phyloP scores from a whole-genome alignment of 2,797 vertebrate genomes.

The Phylloscopus collybita region DNA sequence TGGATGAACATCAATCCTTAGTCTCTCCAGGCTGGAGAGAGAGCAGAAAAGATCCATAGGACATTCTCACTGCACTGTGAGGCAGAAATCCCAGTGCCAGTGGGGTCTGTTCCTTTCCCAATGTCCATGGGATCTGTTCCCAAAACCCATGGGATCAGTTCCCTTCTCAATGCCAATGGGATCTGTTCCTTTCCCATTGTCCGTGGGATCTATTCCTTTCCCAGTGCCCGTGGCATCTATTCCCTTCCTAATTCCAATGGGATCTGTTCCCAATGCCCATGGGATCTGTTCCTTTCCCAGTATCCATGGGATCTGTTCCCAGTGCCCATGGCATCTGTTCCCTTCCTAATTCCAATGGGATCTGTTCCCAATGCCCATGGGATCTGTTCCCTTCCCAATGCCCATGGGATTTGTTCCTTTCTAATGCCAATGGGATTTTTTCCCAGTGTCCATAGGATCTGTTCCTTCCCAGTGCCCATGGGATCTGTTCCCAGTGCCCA shows the following conservation, averaged over 20 bases:
- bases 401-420: too few relatives aligned
- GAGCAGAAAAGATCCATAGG: not conserved
- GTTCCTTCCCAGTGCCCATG: not conserved
- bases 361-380: too few relatives aligned
- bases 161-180: not conserved
- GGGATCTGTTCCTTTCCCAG: not conserved
- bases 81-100: not conserved
- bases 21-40: not conserved
- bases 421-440: too few relatives aligned
- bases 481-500: not conserved
- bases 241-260: not conserved
- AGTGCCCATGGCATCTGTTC: too few relatives aligned
- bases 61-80: fast-evolving
- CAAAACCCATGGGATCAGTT: not conserved
- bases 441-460: too few relatives aligned
- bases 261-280: not conserved
- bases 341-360: too few relatives aligned
- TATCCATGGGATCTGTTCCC: not conserved
- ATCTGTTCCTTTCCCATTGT: too few relatives aligned
- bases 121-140: not conserved
- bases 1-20: not conserved
- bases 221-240: not conserved
- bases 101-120: not conserved
- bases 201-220: not conserved
- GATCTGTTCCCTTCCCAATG: too few relatives aligned